Percentiles rank a stretch among this genome's conserved stretches.
phyloP scores from a whole-genome alignment of 2,888 invertebrate species.

The Pediacus dermestoides region DNA sequence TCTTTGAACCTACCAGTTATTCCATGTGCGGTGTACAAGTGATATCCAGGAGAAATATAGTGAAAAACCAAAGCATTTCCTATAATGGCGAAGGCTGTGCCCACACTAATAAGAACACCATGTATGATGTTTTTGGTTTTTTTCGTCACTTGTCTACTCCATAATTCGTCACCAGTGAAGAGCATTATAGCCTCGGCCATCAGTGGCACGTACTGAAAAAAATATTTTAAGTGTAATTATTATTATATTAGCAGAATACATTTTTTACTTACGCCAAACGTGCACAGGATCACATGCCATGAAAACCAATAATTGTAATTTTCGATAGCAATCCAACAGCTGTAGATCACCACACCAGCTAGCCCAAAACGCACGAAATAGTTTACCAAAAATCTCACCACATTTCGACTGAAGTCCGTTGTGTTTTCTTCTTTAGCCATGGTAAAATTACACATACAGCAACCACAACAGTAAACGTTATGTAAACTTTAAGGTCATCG shows the following conservation, averaged over 20 bases:
- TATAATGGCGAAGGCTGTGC: conserved; percentile 29
- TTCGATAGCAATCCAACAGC: conserved; percentile 33
- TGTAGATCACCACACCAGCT: conserved; percentile 31
- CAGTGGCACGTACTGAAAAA: conserved; percentile 36
- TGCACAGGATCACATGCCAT: conserved; percentile 44
- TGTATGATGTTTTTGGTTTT: conserved; percentile 35
- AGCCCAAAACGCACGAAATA: conserved; percentile 29
- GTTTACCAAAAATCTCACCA: conserved; percentile 31
- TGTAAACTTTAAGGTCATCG: neutral
- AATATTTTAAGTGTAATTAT: neutral
- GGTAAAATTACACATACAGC: too few relatives aligned
- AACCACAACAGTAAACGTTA: conserved; percentile 15
- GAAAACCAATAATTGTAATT: conserved; percentile 38
- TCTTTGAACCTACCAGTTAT: conserved; percentile 33
- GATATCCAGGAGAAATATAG: conserved; percentile 29
- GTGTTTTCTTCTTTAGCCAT: too few relatives aligned
- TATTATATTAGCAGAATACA: conserved; percentile 6
- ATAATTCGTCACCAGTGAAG: conserved; percentile 38
- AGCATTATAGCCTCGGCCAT: conserved; percentile 40
- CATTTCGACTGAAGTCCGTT: conserved; percentile 17
- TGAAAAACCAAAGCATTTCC: conserved; percentile 33
- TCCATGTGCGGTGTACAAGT: conserved; percentile 36
- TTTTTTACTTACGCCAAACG: conserved; percentile 40
- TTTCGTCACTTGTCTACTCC: conserved; percentile 31
- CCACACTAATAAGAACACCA: conserved; percentile 31